Conservation (phyloP, 2,888 invertebrate genomes). For the Synergus gifuensis region DNA sequence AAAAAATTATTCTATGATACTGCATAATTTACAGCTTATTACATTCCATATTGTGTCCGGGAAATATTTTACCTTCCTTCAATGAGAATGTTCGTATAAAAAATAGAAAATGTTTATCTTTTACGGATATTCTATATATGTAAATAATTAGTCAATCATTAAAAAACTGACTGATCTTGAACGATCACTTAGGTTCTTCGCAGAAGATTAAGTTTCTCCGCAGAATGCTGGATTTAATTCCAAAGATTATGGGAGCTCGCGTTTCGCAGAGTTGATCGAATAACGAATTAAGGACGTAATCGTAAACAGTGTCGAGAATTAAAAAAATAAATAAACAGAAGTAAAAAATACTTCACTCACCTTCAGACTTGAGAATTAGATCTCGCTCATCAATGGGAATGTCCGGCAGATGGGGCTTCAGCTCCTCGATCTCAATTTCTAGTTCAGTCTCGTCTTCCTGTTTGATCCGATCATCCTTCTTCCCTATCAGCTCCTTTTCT, state of each 20-base stretch:
- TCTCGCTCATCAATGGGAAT: conserved; percentile 70
- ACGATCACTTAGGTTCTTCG: neutral
- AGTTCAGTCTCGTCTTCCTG: conserved; percentile 62
- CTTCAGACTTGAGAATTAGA: conserved; percentile 69
- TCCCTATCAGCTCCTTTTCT: conserved; percentile 30
- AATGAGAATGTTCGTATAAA: too few relatives aligned
- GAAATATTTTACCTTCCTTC: too few relatives aligned
- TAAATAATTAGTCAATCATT: neutral
- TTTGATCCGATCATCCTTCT: conserved; percentile 49
- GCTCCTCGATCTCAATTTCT: conserved; percentile 66
- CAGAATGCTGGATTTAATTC: neutral
- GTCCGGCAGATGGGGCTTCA: conserved; percentile 58
- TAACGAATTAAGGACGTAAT: neutral
- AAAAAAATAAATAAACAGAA: neutral
- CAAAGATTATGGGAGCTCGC: neutral
- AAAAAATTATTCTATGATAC: too few relatives aligned
- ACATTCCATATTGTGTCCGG: too few relatives aligned
- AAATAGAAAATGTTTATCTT: too few relatives aligned
- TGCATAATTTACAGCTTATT: too few relatives aligned
- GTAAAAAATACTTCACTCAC: conserved; percentile 56
- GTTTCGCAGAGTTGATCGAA: neutral
- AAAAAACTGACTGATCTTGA: neutral
- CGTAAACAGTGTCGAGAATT: neutral
- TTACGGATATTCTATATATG: too few relatives aligned
- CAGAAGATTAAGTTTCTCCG: neutral